Evolutionary conservation across 2,888 invertebrate genomes (phyloP), one percentile per base, ranked within the genome.

Genomic region (Sepiola atlantica): DNA sequence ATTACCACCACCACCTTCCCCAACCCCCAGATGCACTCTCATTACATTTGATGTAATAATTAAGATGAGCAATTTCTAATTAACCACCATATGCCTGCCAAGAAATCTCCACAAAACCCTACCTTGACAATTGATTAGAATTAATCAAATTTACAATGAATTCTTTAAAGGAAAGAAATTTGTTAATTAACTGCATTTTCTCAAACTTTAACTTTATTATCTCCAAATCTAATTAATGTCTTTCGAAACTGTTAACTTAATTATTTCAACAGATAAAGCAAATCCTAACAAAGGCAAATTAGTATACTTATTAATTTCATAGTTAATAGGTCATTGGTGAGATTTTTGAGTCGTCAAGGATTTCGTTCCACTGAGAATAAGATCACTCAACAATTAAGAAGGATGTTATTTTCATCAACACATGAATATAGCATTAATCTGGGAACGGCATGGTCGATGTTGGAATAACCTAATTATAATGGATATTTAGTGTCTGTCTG

Each of bases 201-300:
- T 92, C 55, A 54, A 92, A 54, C 35, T 35, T 92, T 92, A n/a
- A n/a, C n/a, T n/a, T n/a, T n/a, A n/a, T n/a, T 92, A 92, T 92
- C 92, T 28, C 14, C 16, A 35, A 92, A 54, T 28, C 45, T 28
- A 92, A 45, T 92, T 92, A 45, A 16, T 54, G 45, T 28, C 28
- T 16, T 92, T 28, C 28, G 28, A 55, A 54, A 16, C 45, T n/a
- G 16, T 77, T 77, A 61, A 28, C 3, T 24, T 24, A 24, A 61
- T 61, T 77, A 32, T 32, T 77, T 21, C n/a, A 32, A 32, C n/a
- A n/a, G 77, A 77, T 77, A 77, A n/a, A 77, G 14, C 16, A 32
- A 77, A 77, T 77, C 0, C 3, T 14, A 32, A 32, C n/a, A 77
- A 77, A 77, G n/a, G 32, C n/a, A 16, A n/a, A 77, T 32, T 16